Base-by-base conservation (phyloP, 2,113 vertebrate genomes). In the Anarhynchus alexandrinus region DNA sequence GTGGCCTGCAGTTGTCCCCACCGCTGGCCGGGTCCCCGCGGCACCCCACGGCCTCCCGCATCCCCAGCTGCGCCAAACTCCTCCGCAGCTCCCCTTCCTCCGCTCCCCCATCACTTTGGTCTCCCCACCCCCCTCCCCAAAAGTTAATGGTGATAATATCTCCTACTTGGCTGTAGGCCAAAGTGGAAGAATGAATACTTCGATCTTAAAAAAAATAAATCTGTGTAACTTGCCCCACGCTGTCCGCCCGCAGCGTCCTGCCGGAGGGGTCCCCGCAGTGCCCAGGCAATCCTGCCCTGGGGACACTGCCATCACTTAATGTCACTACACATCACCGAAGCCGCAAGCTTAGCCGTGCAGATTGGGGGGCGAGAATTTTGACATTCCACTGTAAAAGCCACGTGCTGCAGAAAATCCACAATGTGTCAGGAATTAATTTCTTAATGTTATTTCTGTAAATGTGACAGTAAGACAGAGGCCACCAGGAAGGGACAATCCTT, bases 161-260 rank as follows among this genome's bases (percentile, higher is more conserved):
- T 91, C 49, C 67, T 78, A 17, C 12, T 52, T 76, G 57, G n/a
- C 52, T 47, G 7, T 1, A 61, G 30, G 30, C 5, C 36, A 81
- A 69, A 82, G 23, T 7, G 11, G 38, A 72, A 62, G 45, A 93
- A 57, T 0, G 0, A 80, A 42, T 12, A 45, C 21, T 4, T 17
- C 1, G 0, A 67, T 43, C 19, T 58, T 27, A 12, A 74, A 71
- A 42, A 42, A 42, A 42, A 42, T 11, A 42, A 86, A 49, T 2
- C 30, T 34, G 32, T n/a, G 22, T 16, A 45, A 30, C 4, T 38
- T 89, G n/a, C 47, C 1, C 8, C 21, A 0, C 0, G 0, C 5
- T 26, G n/a, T 5, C 52, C 1, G 2, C 49, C 49, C n/a, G 36
- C 19, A 49, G 55, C 15, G 22, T 19, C 15, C 6, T 55, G 59